Evolutionary conservation across 2,113 vertebrate genomes (phyloP), one percentile per base, ranked within the genome.

Genomic region (Forbesichthys papilliferus): DNA sequence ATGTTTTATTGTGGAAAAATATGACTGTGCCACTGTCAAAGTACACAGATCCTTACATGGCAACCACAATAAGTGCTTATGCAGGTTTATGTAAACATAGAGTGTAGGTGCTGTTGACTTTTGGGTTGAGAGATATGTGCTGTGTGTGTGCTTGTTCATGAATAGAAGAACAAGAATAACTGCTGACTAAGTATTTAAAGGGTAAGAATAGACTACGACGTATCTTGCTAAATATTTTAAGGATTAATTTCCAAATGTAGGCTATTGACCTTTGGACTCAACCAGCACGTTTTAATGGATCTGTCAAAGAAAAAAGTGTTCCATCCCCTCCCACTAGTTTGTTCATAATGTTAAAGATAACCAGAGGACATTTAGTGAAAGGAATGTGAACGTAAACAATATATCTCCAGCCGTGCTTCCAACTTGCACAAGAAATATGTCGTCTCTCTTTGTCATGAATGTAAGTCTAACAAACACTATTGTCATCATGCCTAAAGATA

Each of bases 21-120:
- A 75, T 79, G 49, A 61, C 33, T 11, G 64, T 61, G 71, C 73
- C 77, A 75, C 46, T 78, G 48, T 85, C 75, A 84, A 51, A 68
- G 74, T 78, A 73, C 76, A 82, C 75, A 81, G 51, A 74, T 59
- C 47, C 81, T 81, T 83, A 75, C 64, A 64, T 49, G 59, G 71
- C 53, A 74, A 74, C 76, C 78, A 36, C 64, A 48, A 48, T 8
- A 49, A 57, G 34, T 55, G 68, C 80, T 69, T 16, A 12, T 60
- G 18, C 3, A 46, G 48, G n/a, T 74, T 73, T 6, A 27, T 77
- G 68, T 73, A 74, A 77, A 84, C 36, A 8, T 60, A 75, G 27
- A 75, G 61, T 53, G 67, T 59, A 60, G 27, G 61, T 63, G 48
- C 11, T 71, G 20, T 64, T 81, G 33, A 79, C 64, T 53, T n/a